Evolutionary conservation across 2,888 invertebrate species (phyloP).

Genomic region (Cheilosia grossa): DNA sequence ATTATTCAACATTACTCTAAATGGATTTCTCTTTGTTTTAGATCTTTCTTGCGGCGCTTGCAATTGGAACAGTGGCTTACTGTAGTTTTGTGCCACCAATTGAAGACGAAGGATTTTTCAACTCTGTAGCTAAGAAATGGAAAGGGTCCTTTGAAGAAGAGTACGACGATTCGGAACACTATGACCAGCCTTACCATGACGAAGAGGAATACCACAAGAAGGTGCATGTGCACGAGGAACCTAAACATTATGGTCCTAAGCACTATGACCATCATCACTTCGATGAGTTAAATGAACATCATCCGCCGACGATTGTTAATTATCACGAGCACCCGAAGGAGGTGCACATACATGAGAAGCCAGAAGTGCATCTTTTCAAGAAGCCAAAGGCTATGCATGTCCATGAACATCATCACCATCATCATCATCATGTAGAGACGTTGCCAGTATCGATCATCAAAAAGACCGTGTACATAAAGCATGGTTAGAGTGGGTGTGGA

Average conservation of each 20-base stretch:
- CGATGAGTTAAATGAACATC: slow-evolving; percentile 45
- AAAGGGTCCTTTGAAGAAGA: slow-evolving; percentile 46
- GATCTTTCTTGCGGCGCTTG: slow-evolving; percentile 26
- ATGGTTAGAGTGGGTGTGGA: slow-evolving; percentile 28
- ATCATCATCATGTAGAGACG: slow-evolving; percentile 55
- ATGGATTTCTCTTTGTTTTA: slow-evolving; percentile 1
- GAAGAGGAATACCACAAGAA: slow-evolving; percentile 31
- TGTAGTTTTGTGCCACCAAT: slow-evolving; percentile 34
- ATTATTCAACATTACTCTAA: slow-evolving; percentile 3
- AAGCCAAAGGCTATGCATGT: slow-evolving; percentile 48
- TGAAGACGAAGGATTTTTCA: slow-evolving; percentile 12
- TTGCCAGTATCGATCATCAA: slow-evolving; percentile 64
- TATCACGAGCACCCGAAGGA: slow-evolving; percentile 26
- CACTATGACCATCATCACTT: slow-evolving; percentile 57
- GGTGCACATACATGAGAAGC: slow-evolving; percentile 37
- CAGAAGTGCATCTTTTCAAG: slow-evolving; percentile 31
- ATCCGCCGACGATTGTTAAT: slow-evolving; percentile 15
- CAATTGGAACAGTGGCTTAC: not conserved
- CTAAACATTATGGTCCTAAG: slow-evolving; percentile 37
- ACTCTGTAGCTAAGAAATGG: slow-evolving; percentile 43
- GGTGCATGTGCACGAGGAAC: slow-evolving; percentile 48
- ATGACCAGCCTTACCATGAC: slow-evolving; percentile 26
- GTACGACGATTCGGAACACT: slow-evolving; percentile 15
- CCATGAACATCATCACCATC: slow-evolving; percentile 66
- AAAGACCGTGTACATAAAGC: slow-evolving; percentile 57